Conservation (phyloP, 2,113 vertebrate species). For the Tapirus terrestris region DNA sequence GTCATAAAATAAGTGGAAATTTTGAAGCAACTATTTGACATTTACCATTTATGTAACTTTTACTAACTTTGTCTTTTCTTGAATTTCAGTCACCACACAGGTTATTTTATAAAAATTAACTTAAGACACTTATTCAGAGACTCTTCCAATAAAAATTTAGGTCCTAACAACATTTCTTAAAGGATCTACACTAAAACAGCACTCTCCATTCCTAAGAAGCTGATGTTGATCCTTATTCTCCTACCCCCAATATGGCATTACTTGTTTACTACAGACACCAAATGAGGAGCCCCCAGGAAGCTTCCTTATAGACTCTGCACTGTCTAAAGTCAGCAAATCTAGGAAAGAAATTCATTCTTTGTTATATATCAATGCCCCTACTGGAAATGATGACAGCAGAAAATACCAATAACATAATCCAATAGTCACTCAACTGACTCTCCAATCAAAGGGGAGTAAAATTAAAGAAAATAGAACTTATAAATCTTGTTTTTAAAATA, state of each 20-base stretch:
- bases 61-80: constrained; percentile 35
- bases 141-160: constrained; percentile 55
- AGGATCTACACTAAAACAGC: constrained; percentile 36
- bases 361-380: constrained; percentile 54
- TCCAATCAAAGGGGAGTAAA: background rate
- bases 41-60: constrained; percentile 45
- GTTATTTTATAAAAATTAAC: constrained; percentile 25
- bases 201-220: constrained; percentile 56
- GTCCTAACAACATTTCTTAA: constrained; percentile 64
- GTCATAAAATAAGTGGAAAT: constrained; percentile 68
- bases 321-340: constrained; percentile 73
- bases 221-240: constrained; percentile 60
- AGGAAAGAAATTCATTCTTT: constrained; percentile 56
- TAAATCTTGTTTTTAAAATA: background rate
- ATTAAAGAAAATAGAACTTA: constrained; percentile 1
- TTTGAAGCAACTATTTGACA: constrained; percentile 29
- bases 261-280: constrained; percentile 70
- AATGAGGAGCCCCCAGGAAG: constrained; percentile 74
- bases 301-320: constrained; percentile 69
- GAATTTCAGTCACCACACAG: constrained; percentile 1
- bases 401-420: constrained; percentile 11
- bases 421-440: background rate
- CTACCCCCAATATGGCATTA: background rate
- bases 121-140: constrained; percentile 55
- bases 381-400: background rate